Evolutionary conservation across 2,113 vertebrate genomes (phyloP), one percentile per base, ranked within the genome.

Genomic region (Mugil cephalus): DNA sequence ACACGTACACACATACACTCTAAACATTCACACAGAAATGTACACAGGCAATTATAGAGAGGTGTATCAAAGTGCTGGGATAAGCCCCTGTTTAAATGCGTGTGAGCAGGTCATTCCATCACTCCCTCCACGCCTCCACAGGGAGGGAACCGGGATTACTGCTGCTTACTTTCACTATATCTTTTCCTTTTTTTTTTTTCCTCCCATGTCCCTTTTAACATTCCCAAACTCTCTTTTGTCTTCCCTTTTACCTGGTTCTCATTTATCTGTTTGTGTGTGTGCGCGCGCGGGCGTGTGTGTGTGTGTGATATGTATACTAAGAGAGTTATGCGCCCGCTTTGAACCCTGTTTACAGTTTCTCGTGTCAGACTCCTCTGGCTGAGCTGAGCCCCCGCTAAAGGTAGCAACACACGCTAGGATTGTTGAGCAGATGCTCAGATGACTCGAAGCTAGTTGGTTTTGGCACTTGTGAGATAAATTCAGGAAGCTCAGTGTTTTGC

Each of bases 21-120:
- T 5, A 77, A 85, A 62, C 62, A 77, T 62, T 59, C 51, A 53
- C 66, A 79, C 60, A 80, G 56, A 87, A 71, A 86, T 82, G 64
- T 82, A 82, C 71, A 74, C 56, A 79, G 63, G 77, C 84, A 91
- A 93, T 94, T 91, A 92, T 62, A 80, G 74, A 75, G 74, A 90
- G 91, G 88, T 74, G 83, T 91, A 92, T 94, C 90, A 94, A 91
- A 92, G 91, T 70, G 51, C 54, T 53, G 62, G 48, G 48, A 78
- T 91, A 88, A 89, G 59, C 68, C 61, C 59, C 50, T 58, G 72
- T 87, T 84, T 82, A 84, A 77, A 79, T 83, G 80, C 77, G 66
- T 90, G 82, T 80, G 80, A 90, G 85, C 62, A 78, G 77, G 61
- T 58, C 58, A 75, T 79, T 81, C 82, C 62, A 24, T 79, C 62